phyloP scores from a whole-genome alignment of 1,140 invertebrate species.

The Stegodyphus dumicola region DNA sequence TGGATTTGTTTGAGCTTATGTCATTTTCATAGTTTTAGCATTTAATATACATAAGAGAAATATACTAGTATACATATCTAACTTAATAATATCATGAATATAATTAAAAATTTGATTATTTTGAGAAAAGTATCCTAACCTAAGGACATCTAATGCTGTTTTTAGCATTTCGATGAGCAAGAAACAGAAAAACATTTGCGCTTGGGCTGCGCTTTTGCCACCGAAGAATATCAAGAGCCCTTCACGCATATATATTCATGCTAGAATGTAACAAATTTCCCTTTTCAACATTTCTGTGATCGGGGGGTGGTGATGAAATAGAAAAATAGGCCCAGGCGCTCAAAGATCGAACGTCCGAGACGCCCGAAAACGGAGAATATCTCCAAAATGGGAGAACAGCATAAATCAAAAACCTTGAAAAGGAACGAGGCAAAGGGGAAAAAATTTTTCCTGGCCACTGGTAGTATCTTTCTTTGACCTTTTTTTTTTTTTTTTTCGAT shows the following conservation, averaged over 20 bases:
- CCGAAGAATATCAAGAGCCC: no score
- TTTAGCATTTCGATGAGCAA: no score
- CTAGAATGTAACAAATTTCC: not conserved
- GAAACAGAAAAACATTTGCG: no score
- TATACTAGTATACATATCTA: no score
- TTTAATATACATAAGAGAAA: no score
- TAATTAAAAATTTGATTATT: no score
- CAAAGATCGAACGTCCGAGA: constrained; percentile 43
- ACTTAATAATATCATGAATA: no score
- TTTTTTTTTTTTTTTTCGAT: constrained; percentile 24
- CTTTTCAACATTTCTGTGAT: not conserved
- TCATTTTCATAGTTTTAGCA: no score
- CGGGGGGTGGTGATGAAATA: constrained; percentile 2
- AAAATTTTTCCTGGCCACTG: constrained; percentile 26
- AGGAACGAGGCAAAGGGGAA: constrained; percentile 1
- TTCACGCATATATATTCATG: not conserved
- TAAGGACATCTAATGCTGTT: no score
- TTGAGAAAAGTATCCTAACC: no score
- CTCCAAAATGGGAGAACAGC: constrained; percentile 35
- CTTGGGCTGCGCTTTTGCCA: no score
- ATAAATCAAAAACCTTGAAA: constrained; percentile 53
- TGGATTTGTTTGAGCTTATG: no score
- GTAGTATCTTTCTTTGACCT: not conserved
- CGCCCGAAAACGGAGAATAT: constrained; percentile 37
- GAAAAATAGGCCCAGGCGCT: not conserved